Evolutionary conservation across 2,113 vertebrate genomes (phyloP).

Genomic region (Melanocharis versteri): DNA sequence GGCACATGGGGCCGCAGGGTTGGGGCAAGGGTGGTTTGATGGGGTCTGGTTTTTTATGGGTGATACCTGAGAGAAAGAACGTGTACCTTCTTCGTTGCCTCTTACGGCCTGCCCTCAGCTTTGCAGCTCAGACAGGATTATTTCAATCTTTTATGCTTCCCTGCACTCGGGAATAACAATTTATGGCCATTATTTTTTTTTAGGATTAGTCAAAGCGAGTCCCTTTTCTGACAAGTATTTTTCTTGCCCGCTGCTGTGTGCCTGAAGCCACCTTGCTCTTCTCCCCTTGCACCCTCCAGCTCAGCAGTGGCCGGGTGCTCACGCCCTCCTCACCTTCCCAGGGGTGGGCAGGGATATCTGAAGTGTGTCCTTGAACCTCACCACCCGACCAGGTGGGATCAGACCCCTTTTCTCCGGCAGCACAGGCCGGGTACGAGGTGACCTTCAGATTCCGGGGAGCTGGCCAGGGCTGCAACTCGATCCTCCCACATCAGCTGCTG

Average conservation of each 20-base stretch:
- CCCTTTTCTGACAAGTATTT: not conserved
- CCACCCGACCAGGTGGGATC: not conserved
- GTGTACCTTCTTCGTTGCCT: fast-evolving
- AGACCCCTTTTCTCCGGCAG: not conserved
- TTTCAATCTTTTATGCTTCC: not conserved
- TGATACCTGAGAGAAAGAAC: not conserved
- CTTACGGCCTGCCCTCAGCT: not conserved
- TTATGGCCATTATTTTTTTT: not conserved
- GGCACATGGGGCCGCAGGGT: fast-evolving
- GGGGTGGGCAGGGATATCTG: not conserved
- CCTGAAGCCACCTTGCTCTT: not conserved
- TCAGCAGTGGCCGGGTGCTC: not conserved
- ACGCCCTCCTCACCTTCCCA: fast-evolving
- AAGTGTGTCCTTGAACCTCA: fast-evolving
- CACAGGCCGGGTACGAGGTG: not conserved
- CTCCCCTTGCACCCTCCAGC: not conserved
- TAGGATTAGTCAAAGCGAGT: not conserved
- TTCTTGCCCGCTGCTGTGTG: not conserved
- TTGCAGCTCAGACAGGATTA: not conserved
- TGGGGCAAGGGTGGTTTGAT: not conserved
- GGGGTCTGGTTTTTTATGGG: not conserved
- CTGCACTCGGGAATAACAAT: not conserved
- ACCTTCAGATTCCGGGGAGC: not conserved
- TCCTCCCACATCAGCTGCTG: not conserved
- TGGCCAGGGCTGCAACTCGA: not conserved